Percentiles rank a stretch among this genome's conserved stretches.
phyloP scores from a whole-genome alignment of 1,140 invertebrate species.

The Araneus ventricosus region DNA sequence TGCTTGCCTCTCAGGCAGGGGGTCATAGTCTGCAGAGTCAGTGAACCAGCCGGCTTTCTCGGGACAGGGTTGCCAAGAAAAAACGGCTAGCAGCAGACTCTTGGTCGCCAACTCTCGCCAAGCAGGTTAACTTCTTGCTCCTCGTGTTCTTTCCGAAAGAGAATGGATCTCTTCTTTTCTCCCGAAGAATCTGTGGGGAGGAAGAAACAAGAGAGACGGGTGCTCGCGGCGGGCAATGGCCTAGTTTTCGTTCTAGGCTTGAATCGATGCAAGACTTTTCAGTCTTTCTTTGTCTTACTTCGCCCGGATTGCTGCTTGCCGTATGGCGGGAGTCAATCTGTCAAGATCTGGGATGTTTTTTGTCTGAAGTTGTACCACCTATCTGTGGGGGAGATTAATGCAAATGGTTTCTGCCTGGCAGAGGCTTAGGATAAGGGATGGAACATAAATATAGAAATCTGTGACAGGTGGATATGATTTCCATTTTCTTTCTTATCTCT shows the following conservation, averaged over 20 bases:
- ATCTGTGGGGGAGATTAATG: not conserved
- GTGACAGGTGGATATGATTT: not conserved
- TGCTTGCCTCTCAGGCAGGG: not conserved
- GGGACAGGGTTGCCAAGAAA: slow-evolving; percentile 34
- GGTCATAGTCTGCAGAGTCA: slow-evolving; percentile 58
- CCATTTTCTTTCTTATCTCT: too few species aligned
- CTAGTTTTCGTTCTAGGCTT: not conserved
- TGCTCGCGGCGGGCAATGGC: not conserved
- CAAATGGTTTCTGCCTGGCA: not conserved
- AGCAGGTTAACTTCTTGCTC: slow-evolving; percentile 25
- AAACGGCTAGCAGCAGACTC: not conserved
- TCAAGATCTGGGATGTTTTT: not conserved
- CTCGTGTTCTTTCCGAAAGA: not conserved
- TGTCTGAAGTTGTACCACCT: not conserved
- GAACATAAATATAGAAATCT: too few species aligned
- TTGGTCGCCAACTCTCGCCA: slow-evolving; percentile 49
- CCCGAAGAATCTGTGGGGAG: not conserved
- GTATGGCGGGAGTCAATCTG: not conserved
- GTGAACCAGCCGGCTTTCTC: slow-evolving; percentile 44
- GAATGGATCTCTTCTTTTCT: not conserved
- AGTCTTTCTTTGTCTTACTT: not conserved
- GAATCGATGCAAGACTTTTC: not conserved
- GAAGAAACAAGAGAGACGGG: not conserved
- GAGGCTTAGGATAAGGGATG: too few species aligned
- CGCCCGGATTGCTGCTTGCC: not conserved